Evolutionary conservation across 1,140 invertebrate genomes (phyloP).

Genomic region (Drosophila lini): DNA sequence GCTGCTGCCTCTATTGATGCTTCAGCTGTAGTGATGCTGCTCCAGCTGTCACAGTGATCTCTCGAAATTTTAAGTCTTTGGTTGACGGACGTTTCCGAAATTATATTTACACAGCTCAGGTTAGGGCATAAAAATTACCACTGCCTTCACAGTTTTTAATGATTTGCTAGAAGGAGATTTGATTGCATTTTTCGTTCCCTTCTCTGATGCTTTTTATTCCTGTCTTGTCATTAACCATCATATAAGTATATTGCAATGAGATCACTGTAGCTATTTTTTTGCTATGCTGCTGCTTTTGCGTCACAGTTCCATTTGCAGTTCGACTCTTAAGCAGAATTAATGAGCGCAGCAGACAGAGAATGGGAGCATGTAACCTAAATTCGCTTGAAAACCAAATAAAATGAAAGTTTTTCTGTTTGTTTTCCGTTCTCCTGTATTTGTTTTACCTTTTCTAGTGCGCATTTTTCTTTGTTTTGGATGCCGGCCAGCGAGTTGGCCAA

Average conservation of each 20-base stretch:
- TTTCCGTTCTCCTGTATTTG: slow-evolving; percentile 32
- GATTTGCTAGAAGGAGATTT: no score
- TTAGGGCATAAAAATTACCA: no score
- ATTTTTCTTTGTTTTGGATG: slow-evolving; percentile 49
- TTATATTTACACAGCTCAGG: neutral
- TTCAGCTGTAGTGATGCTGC: slow-evolving; percentile 11
- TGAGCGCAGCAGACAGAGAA: slow-evolving; percentile 43
- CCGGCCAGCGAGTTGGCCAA: slow-evolving; percentile 27
- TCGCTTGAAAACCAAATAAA: slow-evolving; percentile 51
- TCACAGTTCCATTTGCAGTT: slow-evolving; percentile 44
- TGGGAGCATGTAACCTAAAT: slow-evolving; percentile 55
- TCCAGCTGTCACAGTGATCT: slow-evolving; percentile 12
- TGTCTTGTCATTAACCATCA: neutral
- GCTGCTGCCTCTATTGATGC: slow-evolving; percentile 48
- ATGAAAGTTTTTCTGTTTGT: slow-evolving; percentile 49
- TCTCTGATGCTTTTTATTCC: neutral
- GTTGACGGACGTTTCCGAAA: no score
- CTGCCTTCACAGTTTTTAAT: no score
- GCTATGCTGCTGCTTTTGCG: slow-evolving; percentile 7
- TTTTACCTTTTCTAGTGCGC: slow-evolving; percentile 21
- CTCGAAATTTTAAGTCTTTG: neutral
- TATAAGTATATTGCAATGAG: neutral
- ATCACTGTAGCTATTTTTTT: slow-evolving; percentile 20
- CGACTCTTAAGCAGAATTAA: slow-evolving; percentile 74
- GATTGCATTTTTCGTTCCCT: neutral